Base-by-base conservation (phyloP, 2,797 vertebrate species). In the Pelodytes ibericus region DNA sequence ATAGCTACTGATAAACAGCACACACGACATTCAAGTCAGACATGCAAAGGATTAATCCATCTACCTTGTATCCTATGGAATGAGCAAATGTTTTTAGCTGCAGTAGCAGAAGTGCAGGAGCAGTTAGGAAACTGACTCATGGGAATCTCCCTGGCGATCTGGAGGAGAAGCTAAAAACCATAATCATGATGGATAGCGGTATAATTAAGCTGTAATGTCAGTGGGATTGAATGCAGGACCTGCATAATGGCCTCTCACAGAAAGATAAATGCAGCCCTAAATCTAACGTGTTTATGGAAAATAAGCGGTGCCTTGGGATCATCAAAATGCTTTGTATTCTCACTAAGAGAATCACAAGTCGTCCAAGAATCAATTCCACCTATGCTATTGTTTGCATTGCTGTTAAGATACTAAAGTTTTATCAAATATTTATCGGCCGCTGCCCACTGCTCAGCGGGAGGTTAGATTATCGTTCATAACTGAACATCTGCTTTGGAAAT, bases 161-260 rank as follows among this genome's bases (percentile, higher is more conserved):
- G 64, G 44, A 69, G 64, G 71, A 79, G 64, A 73, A 74, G 49
- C 57, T 79, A 74, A 79, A 69, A 79, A 71, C 77, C 24, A 69
- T 73, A 79, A 73, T 79, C 77, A 74, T 79, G 77, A 79, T 79
- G 71, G 71, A 79, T 74, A 47, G 77, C 49, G 36, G 71, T 73
- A 79, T 79, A 79, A 79, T 79, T 79, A 74, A 79, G 71, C 77
- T 74, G 77, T 74, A 79, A 79, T 73, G 71, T 74, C 77, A 74
- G 57, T 69, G 56, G 77, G 71, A 79, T 79, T 79, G 77, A 79
- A 74, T 74, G 71, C 77, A 79, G 77, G 77, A 79, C 77, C 58
- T 69, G 71, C 77, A 73, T 74, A 73, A 79, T 74, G 71, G 77
- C 77, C 65, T 79, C 71, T 69, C 71, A 57, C 77, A 62, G 65